phyloP scores from a whole-genome alignment of 2,113 vertebrate genomes.

The Pardalotus punctatus region DNA sequence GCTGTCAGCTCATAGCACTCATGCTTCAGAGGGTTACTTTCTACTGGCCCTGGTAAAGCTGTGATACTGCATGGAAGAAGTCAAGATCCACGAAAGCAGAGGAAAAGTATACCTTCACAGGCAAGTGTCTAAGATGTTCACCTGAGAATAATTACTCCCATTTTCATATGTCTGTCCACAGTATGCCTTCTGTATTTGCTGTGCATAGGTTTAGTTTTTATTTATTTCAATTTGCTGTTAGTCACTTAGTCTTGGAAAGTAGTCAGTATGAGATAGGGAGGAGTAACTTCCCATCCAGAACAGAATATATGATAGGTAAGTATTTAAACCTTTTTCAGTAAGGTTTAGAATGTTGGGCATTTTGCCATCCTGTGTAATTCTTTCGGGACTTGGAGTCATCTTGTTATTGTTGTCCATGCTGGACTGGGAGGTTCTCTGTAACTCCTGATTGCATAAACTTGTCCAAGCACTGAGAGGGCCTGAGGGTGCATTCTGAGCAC shows the following conservation, averaged over 20 bases:
- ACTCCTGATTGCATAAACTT: not conserved
- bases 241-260: not conserved
- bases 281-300: not conserved
- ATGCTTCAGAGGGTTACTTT: not conserved
- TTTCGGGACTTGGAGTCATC: not conserved
- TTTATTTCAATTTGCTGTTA: not conserved
- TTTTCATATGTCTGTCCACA: not conserved
- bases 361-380: not conserved
- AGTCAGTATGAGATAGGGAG: not conserved
- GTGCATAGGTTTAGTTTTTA: not conserved
- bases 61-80: not conserved
- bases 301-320: rapidly evolving
- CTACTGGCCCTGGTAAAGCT: not conserved
- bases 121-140: not conserved
- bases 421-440: not conserved
- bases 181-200: not conserved
- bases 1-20: not conserved
- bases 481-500: not conserved
- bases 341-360: not conserved
- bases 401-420: not conserved
- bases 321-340: not conserved
- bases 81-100: not conserved
- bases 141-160: not conserved
- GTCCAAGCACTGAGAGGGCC: not conserved
- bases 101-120: not conserved